Evolutionary conservation across 2,888 invertebrate species (phyloP), one percentile per base, ranked within the genome.

Genomic region (Philereme transversata): DNA sequence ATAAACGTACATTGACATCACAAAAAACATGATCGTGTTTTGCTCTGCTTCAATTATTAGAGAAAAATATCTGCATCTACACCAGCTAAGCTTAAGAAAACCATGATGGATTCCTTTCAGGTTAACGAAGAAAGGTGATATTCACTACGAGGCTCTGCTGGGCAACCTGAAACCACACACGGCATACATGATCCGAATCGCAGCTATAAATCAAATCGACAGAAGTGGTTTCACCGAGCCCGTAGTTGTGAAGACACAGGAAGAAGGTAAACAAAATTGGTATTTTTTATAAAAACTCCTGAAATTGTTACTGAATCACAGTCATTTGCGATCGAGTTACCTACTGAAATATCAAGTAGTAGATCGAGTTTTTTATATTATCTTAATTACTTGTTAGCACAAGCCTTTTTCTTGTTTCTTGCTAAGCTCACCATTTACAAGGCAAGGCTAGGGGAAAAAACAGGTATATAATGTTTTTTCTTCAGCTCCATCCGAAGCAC

Each of bases 181-280:
- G 2, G 95, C 95, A 9, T 98, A 97, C 83, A 95, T 95, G 81
- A 95, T 97, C 66, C 94, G 97, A 46, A 94, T 97, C 77, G 94
- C 96, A 61, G 97, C 97, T 43, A 95, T 96, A 73, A 98, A 97
- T 83, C 95, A 96, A 75, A 96, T 98, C 69, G 97, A 97, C 72
- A 93, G 94, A 52, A 97, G 97, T 73, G 88, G 94, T 34, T 96
- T 95, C 62, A 97, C 97, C 3, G 95, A 96, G 67, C 91, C 95
- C 0, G 95, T 96, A 5, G 94, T 96, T 5, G 95, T 97, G 4
- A 96, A 96, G 79, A 97, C 97, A 1, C 95, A 96, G 76, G 97
- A 97, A 88, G 98, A 98, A 94, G 95, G 96, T 96, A 81, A 47
- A 9, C 35, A n/a, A 36, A 4, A 11, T 5, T 38, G 36, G 1